Conservation (phyloP, 2,113 vertebrate species). For the Laticauda laticaudata region DNA sequence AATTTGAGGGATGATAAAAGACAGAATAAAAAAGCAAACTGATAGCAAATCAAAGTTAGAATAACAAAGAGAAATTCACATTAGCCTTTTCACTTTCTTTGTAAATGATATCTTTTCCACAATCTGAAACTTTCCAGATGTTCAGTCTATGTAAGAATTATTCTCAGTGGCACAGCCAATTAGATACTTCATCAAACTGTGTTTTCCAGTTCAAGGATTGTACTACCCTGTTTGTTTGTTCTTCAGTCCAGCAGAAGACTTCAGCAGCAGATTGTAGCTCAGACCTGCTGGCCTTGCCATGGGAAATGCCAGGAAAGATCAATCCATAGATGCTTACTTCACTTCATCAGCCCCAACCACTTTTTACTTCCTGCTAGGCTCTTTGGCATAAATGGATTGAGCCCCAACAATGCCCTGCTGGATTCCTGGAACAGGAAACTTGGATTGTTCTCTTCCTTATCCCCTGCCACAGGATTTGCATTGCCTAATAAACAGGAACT, state of each 20-base stretch:
- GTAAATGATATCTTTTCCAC: background rate
- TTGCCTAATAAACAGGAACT: background rate
- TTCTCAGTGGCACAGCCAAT: background rate
- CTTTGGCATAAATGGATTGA: background rate
- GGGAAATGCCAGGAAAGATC: background rate
- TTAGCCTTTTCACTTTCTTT: background rate
- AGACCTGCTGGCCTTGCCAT: background rate
- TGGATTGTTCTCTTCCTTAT: background rate
- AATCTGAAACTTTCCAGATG: background rate
- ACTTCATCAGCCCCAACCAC: background rate
- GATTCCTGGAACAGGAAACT: background rate
- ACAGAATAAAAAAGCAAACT: background rate
- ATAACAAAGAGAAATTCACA: background rate
- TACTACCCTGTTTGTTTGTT: background rate
- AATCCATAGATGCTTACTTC: background rate
- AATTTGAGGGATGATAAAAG: background rate
- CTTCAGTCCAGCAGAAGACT: background rate
- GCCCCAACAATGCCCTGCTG: background rate
- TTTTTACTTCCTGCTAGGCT: background rate
- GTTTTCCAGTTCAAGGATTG: background rate
- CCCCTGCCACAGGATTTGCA: background rate
- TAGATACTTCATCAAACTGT: background rate
- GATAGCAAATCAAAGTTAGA: background rate
- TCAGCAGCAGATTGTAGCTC: background rate
- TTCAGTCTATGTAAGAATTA: background rate